Evolutionary conservation across 2,888 invertebrate species (phyloP).

Genomic region (Chromoteleia sp.): DNA sequence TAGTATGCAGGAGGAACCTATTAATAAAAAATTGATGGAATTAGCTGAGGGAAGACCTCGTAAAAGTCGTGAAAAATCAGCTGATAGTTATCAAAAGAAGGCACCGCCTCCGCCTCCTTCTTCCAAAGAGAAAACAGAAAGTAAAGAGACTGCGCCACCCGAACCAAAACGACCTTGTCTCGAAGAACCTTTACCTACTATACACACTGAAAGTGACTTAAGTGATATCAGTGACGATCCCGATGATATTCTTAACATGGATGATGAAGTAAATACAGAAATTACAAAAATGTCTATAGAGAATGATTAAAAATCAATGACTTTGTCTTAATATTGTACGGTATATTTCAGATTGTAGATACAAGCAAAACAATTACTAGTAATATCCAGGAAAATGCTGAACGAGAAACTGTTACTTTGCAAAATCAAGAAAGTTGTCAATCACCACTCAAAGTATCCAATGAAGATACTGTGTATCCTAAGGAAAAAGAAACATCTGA

Average conservation of each 20-base stretch:
- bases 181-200: slow-evolving; percentile 84
- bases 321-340: neutral
- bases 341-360: slow-evolving; percentile 41
- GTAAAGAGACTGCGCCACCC: slow-evolving; percentile 78
- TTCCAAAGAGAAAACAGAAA: slow-evolving; percentile 81
- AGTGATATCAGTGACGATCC: slow-evolving; percentile 96
- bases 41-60: slow-evolving; percentile 81
- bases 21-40: slow-evolving; percentile 83
- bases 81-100: slow-evolving; percentile 81
- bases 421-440: slow-evolving; percentile 78
- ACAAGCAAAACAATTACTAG: slow-evolving; percentile 35
- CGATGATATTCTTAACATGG: slow-evolving; percentile 93
- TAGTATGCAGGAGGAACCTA: slow-evolving; percentile 84
- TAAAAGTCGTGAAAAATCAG: slow-evolving; percentile 81
- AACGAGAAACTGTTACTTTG: slow-evolving; percentile 73
- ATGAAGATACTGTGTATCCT: slow-evolving; percentile 78
- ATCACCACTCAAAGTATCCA: slow-evolving; percentile 76
- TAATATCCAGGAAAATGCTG: slow-evolving; percentile 62
- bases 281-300: too few relatives aligned
- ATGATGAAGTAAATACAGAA: slow-evolving; percentile 87
- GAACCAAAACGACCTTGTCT: slow-evolving; percentile 78
- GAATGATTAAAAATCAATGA: too few relatives aligned
- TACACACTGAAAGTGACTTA: slow-evolving; percentile 89
- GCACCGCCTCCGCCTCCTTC: slow-evolving; percentile 56
- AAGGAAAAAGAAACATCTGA: slow-evolving; percentile 77